These are phyloP conservation scores for Asobara japonica DNA, from an alignment of 1,140 invertebrate genomes.

Conservation along the genomic window DNA sequence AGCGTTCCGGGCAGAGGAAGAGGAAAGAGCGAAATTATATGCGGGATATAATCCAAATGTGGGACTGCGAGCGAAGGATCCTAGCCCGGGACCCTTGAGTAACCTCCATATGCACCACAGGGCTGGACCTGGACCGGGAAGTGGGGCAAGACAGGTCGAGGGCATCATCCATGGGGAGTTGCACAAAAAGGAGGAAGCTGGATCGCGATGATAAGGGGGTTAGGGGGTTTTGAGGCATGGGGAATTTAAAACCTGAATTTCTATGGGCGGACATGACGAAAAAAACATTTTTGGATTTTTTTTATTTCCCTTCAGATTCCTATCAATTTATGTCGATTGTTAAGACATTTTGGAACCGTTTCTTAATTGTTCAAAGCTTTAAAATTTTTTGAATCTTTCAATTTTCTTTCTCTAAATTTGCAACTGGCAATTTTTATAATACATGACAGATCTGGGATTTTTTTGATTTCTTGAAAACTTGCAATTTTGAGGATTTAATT, in stretches of 20 bases:
- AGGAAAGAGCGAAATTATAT: slow-evolving; percentile 79
- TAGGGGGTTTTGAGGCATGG: slow-evolving; percentile 41
- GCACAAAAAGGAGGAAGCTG: slow-evolving; percentile 66
- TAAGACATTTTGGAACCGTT: too few relatives aligned
- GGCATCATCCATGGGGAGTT: slow-evolving; percentile 58
- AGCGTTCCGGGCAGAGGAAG: slow-evolving; percentile 74
- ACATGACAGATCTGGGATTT: too few relatives aligned
- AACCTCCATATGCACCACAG: slow-evolving; percentile 66
- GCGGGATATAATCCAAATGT: slow-evolving; percentile 73
- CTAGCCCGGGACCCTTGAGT: slow-evolving; percentile 69
- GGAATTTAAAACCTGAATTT: neutral
- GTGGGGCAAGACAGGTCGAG: slow-evolving; percentile 45
- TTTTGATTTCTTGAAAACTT: too few relatives aligned
- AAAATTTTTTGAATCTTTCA: too few relatives aligned
- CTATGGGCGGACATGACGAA: neutral
- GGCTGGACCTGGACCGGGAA: slow-evolving; percentile 59
- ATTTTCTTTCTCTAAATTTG: too few relatives aligned
- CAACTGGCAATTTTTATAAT: too few relatives aligned
- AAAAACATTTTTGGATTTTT: neutral
- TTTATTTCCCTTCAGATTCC: neutral
- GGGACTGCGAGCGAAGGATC: slow-evolving; percentile 70
- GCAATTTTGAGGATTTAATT: too few relatives aligned
- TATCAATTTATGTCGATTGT: too few relatives aligned
- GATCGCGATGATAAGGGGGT: slow-evolving; percentile 65
- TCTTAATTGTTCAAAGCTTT: too few relatives aligned